phyloP scores from a whole-genome alignment of 2,888 invertebrate genomes.

The Rhamphomyia laevipes region DNA sequence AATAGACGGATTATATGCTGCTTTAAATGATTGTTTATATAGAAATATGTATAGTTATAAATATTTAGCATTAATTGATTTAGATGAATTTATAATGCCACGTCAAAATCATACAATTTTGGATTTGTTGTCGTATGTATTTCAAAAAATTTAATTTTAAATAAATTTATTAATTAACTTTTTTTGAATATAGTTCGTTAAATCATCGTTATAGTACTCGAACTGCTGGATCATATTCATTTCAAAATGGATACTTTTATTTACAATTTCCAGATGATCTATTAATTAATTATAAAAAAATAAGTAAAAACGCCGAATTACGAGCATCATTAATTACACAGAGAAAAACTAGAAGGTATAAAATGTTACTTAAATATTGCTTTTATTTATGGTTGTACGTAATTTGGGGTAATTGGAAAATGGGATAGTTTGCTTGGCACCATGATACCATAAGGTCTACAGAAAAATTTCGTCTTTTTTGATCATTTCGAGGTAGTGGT shows the following conservation, averaged over 20 bases:
- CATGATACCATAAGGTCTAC: too few species aligned
- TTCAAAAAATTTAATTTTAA: not conserved
- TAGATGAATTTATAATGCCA: constrained; percentile 82
- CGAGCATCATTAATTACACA: constrained; percentile 56
- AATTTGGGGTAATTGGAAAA: too few species aligned
- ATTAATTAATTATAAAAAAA: constrained; percentile 28
- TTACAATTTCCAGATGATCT: constrained; percentile 68
- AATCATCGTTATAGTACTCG: constrained; percentile 47
- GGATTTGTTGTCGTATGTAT: constrained; percentile 52
- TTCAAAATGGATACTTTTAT: constrained; percentile 78
- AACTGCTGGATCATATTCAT: constrained; percentile 71
- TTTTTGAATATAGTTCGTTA: constrained; percentile 39
- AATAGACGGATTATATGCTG: constrained; percentile 84
- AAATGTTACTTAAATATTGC: too few species aligned
- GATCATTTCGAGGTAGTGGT: too few species aligned
- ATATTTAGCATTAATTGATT: constrained; percentile 73
- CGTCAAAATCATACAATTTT: constrained; percentile 64
- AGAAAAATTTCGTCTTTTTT: too few species aligned
- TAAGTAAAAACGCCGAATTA: constrained; percentile 33
- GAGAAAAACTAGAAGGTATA: constrained; percentile 55
- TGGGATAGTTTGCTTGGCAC: too few species aligned
- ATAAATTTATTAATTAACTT: not conserved
- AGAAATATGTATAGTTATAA: constrained; percentile 75
- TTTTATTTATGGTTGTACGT: too few species aligned
- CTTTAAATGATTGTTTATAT: constrained; percentile 87